phyloP scores from a whole-genome alignment of 2,113 vertebrate genomes.

The Holacanthus passer region DNA sequence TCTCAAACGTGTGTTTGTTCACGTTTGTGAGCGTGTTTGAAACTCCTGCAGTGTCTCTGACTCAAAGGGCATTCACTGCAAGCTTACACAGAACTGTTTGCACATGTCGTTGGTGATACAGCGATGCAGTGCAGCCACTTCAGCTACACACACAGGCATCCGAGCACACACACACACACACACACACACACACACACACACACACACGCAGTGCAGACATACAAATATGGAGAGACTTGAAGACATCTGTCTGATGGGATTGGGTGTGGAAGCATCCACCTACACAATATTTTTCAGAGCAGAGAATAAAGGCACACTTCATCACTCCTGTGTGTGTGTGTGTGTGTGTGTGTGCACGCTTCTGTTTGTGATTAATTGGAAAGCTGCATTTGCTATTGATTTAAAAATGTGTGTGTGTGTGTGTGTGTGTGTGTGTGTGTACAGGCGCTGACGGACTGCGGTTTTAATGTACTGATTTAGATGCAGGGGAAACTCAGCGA shows the following conservation, averaged over 20 bases:
- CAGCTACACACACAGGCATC: constrained; percentile 17
- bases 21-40: background rate
- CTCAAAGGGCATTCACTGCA: constrained; percentile 59
- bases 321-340: constrained; percentile 10
- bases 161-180: background rate
- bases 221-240: constrained; percentile 14
- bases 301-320: constrained; percentile 47
- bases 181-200: constrained; percentile 12
- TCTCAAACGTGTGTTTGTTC: background rate
- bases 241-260: constrained; percentile 47
- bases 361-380: constrained; percentile 64
- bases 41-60: constrained; percentile 49
- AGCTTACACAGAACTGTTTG: constrained; percentile 65
- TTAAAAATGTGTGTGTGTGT: constrained; percentile 42
- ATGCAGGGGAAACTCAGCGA: constrained; percentile 66
- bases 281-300: constrained; percentile 49
- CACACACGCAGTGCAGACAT: background rate
- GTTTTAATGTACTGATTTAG: constrained; percentile 80
- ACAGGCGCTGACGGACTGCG: constrained; percentile 29
- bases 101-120: constrained; percentile 62
- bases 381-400: constrained; percentile 76
- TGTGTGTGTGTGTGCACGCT: background rate
- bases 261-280: constrained; percentile 64
- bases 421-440: constrained; percentile 26
- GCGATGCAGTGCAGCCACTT: constrained; percentile 29